A percentile compares a stretch with the other conserved stretches of the same genome.
phyloP scores from a whole-genome alignment of 2,113 vertebrate genomes.

The Oreochromis niloticus region DNA sequence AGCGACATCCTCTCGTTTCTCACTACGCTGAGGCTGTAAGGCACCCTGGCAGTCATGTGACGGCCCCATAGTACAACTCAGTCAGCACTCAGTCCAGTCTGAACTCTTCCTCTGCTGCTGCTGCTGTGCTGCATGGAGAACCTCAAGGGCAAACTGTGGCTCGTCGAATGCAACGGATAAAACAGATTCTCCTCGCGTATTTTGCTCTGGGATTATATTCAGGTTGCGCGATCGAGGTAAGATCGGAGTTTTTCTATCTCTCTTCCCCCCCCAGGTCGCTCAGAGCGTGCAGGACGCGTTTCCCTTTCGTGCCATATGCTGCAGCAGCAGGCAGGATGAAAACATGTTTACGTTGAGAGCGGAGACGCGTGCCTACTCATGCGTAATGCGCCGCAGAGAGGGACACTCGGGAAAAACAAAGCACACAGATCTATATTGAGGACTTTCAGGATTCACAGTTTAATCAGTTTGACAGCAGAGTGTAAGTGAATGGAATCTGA shows the following conservation, averaged over 20 bases:
- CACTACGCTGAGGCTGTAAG: conserved; percentile 35
- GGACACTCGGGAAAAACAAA: neutral
- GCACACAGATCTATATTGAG: neutral
- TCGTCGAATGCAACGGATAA: neutral
- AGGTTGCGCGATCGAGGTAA: conserved; percentile 21
- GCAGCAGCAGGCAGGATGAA: conserved; percentile 53
- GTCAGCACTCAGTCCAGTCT: conserved; percentile 41
- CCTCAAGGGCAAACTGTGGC: conserved; percentile 54
- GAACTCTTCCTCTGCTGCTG: conserved; percentile 52
- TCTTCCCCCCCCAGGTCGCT: neutral
- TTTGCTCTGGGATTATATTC: neutral
- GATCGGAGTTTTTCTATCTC: neutral
- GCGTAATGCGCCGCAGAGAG: neutral
- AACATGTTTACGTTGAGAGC: conserved; percentile 69
- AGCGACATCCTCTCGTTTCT: conserved; percentile 72
- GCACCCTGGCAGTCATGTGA: conserved; percentile 66
- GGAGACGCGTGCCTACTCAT: conserved; percentile 21
- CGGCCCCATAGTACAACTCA: conserved; percentile 69
- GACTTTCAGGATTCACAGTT: neutral
- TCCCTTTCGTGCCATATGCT: conserved; percentile 15
- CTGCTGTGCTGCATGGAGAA: conserved; percentile 52
- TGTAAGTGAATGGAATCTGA: neutral
- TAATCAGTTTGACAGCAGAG: neutral
- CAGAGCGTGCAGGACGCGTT: neutral
- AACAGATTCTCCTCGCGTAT: neutral